Evolutionary conservation across 2,113 vertebrate genomes (phyloP).

Genomic region (Toxostoma redivivum): DNA sequence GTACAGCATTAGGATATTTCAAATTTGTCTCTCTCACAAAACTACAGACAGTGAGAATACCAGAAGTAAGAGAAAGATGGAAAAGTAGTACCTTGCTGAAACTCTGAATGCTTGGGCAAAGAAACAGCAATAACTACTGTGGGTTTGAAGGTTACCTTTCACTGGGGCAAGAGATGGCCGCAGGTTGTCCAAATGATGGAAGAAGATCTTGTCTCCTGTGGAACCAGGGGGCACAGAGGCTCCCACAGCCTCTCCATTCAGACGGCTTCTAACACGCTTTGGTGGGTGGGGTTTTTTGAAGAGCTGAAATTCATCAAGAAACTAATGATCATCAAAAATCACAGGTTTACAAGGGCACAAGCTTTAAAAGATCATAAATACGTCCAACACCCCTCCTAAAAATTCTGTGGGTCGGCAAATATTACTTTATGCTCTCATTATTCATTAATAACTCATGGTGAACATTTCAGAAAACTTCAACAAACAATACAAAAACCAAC

Average conservation of each 20-base stretch:
- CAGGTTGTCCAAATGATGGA: slow-evolving; percentile 96
- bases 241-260: slow-evolving; percentile 83
- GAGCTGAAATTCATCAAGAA: slow-evolving; percentile 73
- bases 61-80: neutral
- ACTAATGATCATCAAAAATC: neutral
- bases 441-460: neutral
- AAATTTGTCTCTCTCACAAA: neutral
- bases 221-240: slow-evolving; percentile 76
- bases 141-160: slow-evolving; percentile 79
- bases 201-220: slow-evolving; percentile 93
- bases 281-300: slow-evolving; percentile 99
- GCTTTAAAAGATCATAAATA: neutral
- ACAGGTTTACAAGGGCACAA: neutral
- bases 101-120: neutral
- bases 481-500: neutral
- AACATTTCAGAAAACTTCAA: neutral
- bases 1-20: neutral
- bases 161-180: slow-evolving; percentile 92
- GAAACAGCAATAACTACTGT: neutral
- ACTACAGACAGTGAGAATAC: neutral
- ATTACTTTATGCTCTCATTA: neutral
- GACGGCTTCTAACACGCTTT: slow-evolving; percentile 87
- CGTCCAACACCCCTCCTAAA: accelerated
- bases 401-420: neutral
- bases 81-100: neutral